Base-by-base conservation (phyloP, 2,888 invertebrate genomes). In the Neelides folsomi region DNA sequence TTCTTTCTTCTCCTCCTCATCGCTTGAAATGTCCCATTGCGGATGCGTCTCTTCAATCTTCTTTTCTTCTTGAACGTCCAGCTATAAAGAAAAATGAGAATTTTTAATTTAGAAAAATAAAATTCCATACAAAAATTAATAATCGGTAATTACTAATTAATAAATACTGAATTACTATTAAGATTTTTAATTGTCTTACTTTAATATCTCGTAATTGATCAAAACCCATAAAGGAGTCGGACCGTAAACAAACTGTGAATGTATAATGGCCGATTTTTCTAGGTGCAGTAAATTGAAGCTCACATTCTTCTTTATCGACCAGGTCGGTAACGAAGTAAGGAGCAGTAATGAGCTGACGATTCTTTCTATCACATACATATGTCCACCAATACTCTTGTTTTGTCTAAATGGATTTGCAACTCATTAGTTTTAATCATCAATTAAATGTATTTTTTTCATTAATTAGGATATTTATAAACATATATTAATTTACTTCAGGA, bases 331-430 rank as follows among this genome's bases (percentile, higher is more conserved):
- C 82, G 68, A 93, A 86, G 69, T 86, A 85, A 40, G 97, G 95
- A 63, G 89, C 84, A 47, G 95, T 90, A 62, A 95, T 79, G 65
- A 99, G 74, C 57, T 86, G 84, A 69, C 83, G 83, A 62, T 86
- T 86, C 73, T 92, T 95, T 66, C 89, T 81, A 74, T 99, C 97
- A 72, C 88, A 87, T 65, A 98, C 85, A 71, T 97, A 98, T 60
- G 95, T 84, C 95, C 97, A 99, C 97, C 98, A 99, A 73, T 86
- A 95, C 72, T 99, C 98, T 70, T 94, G 94, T 70, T 98, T 93
- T 62, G 85, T 85, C 73, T 77, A 46, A 36, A 15, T 43, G 15
- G 4, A 9, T 10, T 27, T 42, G 40, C n/a, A 20, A 40, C 8
- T n/a, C 19, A 19, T 46, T n/a, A n/a, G n/a, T n/a, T n/a, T n/a